Conservation (phyloP, 2,797 vertebrate genomes). For the Champsocephalus esox region DNA sequence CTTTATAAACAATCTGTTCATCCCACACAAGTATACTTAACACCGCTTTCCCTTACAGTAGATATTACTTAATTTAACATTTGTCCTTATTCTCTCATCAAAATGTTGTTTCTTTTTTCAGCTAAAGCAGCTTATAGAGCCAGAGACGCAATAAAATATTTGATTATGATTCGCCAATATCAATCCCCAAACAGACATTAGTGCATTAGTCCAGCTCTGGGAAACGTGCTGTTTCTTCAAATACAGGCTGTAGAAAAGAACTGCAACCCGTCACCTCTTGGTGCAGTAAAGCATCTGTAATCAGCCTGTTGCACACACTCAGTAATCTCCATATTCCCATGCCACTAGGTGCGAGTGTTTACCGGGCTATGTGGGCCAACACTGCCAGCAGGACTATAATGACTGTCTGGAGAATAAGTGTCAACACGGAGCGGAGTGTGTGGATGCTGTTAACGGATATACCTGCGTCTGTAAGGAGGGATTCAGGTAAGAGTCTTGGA, state of each 20-base stretch:
- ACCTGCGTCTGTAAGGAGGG: constrained; percentile 93
- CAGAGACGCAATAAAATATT: background rate
- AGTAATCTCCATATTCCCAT: constrained; percentile 33
- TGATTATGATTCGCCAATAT: too few species aligned
- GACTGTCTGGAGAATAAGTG: constrained; percentile 94
- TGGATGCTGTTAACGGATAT: constrained; percentile 93
- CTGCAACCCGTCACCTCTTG: constrained; percentile 6
- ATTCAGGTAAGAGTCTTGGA: constrained; percentile 88
- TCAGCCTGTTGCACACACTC: constrained; percentile 15
- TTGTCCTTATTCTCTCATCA: background rate
- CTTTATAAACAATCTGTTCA: background rate
- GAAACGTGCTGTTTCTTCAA: background rate
- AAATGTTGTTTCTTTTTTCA: background rate
- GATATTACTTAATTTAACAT: background rate
- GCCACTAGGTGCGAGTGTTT: constrained; percentile 91
- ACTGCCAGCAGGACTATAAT: constrained; percentile 91
- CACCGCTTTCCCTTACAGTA: too few species aligned
- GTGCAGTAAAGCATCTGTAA: constrained; percentile 8
- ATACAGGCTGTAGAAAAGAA: background rate
- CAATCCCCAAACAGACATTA: too few species aligned
- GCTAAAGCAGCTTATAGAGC: background rate
- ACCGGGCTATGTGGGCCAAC: constrained; percentile 92
- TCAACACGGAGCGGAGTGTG: constrained; percentile 92
- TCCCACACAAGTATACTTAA: background rate
- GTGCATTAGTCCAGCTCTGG: background rate